Base-by-base conservation (phyloP, 2,888 invertebrate genomes). In the Perdita meconis region DNA sequence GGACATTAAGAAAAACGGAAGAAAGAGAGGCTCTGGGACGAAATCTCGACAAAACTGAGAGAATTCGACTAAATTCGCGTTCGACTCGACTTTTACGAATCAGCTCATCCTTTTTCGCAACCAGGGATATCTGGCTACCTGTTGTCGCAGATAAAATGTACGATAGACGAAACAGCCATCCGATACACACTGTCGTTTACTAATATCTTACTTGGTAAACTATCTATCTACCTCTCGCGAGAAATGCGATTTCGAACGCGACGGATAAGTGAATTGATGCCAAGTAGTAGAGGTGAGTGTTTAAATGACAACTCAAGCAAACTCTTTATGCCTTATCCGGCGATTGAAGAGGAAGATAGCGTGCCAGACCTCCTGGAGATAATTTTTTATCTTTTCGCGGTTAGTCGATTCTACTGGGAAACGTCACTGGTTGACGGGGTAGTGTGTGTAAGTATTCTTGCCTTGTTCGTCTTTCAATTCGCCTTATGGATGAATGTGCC, bases 1-100 rank as follows among this genome's bases (percentile, higher is more conserved):
- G 24, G 51, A 44, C 69, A 73, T 80, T 77, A 73, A 73, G 61
- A 73, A 69, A 77, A 77, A 66, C 19, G 57, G 26, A 26, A 38
- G 57, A 56, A 61, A 63, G 59, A 50, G 34, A 24, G 42, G 47
- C 19, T 19, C 19, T 51, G 19, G 22, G 47, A 42, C 38, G 42
- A 50, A 69, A 68, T 40, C n/a, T 12, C 4, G 16, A 19, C 34
- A 44, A 42, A 67, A 57, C 26, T 26, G 30, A 53, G 30, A 53
- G 53, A 53, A 53, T 6, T 44, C 4, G 44, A 6, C 19, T 44
- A 4, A 30, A n/a, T 1, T 4, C 30, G 16, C 3, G 2, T 26
- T 26, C 6, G 50, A 1, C 53, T 53, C 16, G 3, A 16, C 10
- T 30, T 47, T 30, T 30, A 8, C 16, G 16, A n/a, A 4, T 30